phyloP scores from a whole-genome alignment of 2,113 vertebrate species.

The Austrofundulus limnaeus region DNA sequence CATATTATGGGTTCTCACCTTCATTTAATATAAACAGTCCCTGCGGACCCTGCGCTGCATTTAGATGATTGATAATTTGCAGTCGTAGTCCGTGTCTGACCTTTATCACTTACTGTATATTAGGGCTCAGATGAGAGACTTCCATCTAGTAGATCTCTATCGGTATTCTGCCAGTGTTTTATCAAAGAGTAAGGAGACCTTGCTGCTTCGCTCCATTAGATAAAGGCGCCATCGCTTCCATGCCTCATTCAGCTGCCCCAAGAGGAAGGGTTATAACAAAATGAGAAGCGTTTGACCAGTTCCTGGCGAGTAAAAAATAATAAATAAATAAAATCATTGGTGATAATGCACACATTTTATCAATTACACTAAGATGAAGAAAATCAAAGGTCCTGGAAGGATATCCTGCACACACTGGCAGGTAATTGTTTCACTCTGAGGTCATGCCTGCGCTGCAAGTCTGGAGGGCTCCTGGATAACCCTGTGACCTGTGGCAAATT shows the following conservation, averaged over 20 bases:
- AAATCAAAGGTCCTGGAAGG: too few relatives aligned
- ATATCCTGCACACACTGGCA: neutral
- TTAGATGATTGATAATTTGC: constrained; percentile 42
- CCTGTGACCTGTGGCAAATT: constrained; percentile 32
- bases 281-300: neutral
- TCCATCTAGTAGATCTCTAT: constrained; percentile 14
- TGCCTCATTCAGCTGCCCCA: constrained; percentile 22
- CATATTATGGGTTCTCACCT: constrained; percentile 8
- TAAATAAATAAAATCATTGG: neutral
- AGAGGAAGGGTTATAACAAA: constrained; percentile 3
- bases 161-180: constrained; percentile 39
- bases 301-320: neutral
- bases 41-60: neutral
- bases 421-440: constrained; percentile 8
- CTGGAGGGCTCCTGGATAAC: constrained; percentile 9
- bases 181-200: constrained; percentile 28
- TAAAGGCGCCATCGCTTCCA: constrained; percentile 29
- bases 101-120: constrained; percentile 33
- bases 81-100: constrained; percentile 30
- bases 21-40: constrained; percentile 35
- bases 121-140: constrained; percentile 11
- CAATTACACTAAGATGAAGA: neutral
- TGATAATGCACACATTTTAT: constrained; percentile 18
- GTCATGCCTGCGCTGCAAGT: constrained; percentile 10
- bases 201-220: constrained; percentile 42